phyloP scores from a whole-genome alignment of 2,113 vertebrate species.

The Nestor notabilis region DNA sequence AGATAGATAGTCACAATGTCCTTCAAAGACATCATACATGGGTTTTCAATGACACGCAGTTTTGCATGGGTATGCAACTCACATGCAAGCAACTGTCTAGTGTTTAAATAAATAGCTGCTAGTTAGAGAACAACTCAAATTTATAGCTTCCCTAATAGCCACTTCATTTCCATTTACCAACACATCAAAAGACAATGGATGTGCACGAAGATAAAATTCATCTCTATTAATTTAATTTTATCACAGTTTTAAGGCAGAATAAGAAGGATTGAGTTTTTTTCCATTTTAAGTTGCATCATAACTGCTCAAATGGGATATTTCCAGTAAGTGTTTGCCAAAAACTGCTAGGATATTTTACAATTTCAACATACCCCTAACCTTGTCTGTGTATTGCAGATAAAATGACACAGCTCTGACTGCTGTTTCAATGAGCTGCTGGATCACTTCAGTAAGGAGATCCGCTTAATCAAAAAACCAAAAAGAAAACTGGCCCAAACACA shows the following conservation, averaged over 20 bases:
- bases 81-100: slow-evolving; percentile 66
- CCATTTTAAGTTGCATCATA: neutral
- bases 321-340: neutral
- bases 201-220: slow-evolving; percentile 25
- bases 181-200: slow-evolving; percentile 41
- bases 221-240: slow-evolving; percentile 19
- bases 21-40: slow-evolving; percentile 12
- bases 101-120: slow-evolving; percentile 77
- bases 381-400: neutral
- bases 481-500: neutral
- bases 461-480: neutral
- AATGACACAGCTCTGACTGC: neutral
- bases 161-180: slow-evolving; percentile 45
- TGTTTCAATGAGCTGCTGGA: neutral
- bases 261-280: neutral
- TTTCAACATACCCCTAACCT: neutral
- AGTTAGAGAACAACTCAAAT: slow-evolving; percentile 60
- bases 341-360: neutral
- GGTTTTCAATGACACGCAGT: neutral
- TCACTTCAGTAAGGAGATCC: neutral
- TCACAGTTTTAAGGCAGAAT: slow-evolving; percentile 73
- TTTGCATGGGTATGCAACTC: slow-evolving; percentile 25
- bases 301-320: neutral
- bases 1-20: slow-evolving; percentile 29
- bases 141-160: slow-evolving; percentile 74